A percentile compares a stretch with the other conserved stretches of the same genome.
Conservation (phyloP, 2,888 invertebrate genomes). For the Ceratothoa steindachneri region DNA sequence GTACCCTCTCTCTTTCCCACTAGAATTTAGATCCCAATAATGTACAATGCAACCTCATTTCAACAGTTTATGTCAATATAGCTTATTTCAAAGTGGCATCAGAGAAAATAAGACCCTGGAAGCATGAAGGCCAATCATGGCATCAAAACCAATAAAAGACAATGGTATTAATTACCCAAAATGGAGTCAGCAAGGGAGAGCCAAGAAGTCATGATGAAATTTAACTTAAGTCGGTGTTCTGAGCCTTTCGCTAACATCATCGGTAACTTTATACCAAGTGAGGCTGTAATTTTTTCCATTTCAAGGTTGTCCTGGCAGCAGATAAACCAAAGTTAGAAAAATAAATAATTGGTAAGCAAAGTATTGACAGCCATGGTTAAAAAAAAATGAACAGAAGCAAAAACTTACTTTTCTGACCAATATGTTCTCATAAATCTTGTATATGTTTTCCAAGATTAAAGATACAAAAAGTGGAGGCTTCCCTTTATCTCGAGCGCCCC, state of each 20-base stretch:
- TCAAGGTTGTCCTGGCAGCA: conserved; percentile 64
- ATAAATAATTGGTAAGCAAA: too few species aligned
- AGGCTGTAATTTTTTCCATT: conserved; percentile 66
- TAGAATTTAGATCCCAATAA: too few species aligned
- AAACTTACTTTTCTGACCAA: conserved; percentile 60
- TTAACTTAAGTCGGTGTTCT: conserved; percentile 72
- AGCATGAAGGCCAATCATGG: too few species aligned
- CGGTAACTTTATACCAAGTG: conserved; percentile 70
- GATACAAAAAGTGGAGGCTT: conserved; percentile 91
- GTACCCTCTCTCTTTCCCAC: too few species aligned
- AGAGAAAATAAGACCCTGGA: too few species aligned
- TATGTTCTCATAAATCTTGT: conserved; percentile 72
- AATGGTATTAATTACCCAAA: conserved; percentile 57
- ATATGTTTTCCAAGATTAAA: conserved; percentile 83
- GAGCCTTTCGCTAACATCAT: conserved; percentile 67
- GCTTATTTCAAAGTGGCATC: too few species aligned
- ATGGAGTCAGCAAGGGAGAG: conserved; percentile 76
- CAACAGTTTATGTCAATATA: too few species aligned
- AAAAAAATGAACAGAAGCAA: too few species aligned
- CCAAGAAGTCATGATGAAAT: conserved; percentile 82
- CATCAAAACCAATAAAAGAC: too few species aligned
- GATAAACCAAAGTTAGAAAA: too few species aligned
- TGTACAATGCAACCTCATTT: too few species aligned
- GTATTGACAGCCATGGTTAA: too few species aligned
- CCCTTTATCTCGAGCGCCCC: conserved; percentile 85